Conservation (phyloP, 2,113 vertebrate species). For the Thomomys bottae region DNA sequence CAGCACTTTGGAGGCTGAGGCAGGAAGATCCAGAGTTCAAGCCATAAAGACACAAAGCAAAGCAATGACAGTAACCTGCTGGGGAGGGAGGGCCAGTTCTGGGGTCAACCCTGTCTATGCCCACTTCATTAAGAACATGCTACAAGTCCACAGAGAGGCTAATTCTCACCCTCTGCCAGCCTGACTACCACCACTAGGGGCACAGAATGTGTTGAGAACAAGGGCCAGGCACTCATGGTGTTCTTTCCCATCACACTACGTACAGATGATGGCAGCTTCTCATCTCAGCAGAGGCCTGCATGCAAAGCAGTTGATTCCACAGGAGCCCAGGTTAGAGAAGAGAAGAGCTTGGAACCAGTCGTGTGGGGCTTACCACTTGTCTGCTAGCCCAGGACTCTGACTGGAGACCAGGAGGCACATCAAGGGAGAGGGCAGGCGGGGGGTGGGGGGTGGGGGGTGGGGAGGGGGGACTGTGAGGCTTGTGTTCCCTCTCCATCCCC, state of each 20-base stretch:
- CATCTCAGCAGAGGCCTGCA: not conserved
- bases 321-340: not conserved
- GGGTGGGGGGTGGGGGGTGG: too few relatives aligned
- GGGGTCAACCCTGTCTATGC: not conserved
- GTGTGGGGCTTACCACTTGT: not conserved
- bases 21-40: not conserved
- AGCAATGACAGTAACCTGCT: not conserved
- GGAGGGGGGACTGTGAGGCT: not conserved
- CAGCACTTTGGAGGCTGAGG: not conserved
- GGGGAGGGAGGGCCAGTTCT: not conserved
- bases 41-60: not conserved
- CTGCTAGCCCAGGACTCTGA: constrained; percentile 27
- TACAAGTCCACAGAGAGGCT: not conserved
- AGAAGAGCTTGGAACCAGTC: not conserved
- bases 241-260: not conserved
- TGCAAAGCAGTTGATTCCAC: not conserved
- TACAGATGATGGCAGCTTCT: not conserved
- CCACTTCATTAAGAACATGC: not conserved
- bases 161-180: not conserved
- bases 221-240: not conserved
- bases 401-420: not conserved
- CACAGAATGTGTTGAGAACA: not conserved
- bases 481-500: too few relatives aligned
- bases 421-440: too few relatives aligned
- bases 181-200: not conserved